Base-by-base conservation (phyloP, 2,113 vertebrate species). In the Vireo altiloquus region DNA sequence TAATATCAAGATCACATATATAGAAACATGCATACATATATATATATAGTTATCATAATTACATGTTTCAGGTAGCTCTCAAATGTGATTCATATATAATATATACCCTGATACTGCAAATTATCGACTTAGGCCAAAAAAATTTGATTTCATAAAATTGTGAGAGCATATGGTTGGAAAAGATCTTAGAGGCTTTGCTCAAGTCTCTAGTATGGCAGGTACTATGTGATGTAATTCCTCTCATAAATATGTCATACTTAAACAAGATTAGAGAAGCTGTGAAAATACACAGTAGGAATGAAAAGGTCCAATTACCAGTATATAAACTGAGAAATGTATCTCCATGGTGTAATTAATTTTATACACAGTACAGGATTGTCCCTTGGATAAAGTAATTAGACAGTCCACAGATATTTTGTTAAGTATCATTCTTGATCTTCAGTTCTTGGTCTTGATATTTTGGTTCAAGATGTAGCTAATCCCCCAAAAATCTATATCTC, bases 401-500 rank as follows among this genome's bases (percentile, higher is more conserved):
- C 20, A 63, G 10, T 49, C 28, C 13, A 28, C 14, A 69, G 7
- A 16, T 75, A 31, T 19, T 70, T 74, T 74, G 5, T 19, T 81
- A 40, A 50, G 19, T 28, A 33, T 46, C 2, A 35, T 57, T 79
- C 11, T 30, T 79, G 9, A 42, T 66, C 22, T 63, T 76, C 37
- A 60, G 12, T 25, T 71, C 39, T 44, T 30, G 27, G 30, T 53
- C 21, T 33, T 69, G 11, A 42, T 65, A 50, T 75, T 93, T 89
- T 78, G 3, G 5, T 74, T 66, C 13, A 91, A 75, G 37, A 22
- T 65, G 8, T 27, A n/a, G 8, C 11, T 78, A 79, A 56, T 18
- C 9, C 3, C 3, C 14, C 17, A 3, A 6, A 49, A 53, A 57
- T 2, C 24, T 33, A 0, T 53, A 4, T 74, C 19, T 53, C 20